Evolutionary conservation across 2,888 invertebrate genomes (phyloP).

Genomic region (Agrotis puta): DNA sequence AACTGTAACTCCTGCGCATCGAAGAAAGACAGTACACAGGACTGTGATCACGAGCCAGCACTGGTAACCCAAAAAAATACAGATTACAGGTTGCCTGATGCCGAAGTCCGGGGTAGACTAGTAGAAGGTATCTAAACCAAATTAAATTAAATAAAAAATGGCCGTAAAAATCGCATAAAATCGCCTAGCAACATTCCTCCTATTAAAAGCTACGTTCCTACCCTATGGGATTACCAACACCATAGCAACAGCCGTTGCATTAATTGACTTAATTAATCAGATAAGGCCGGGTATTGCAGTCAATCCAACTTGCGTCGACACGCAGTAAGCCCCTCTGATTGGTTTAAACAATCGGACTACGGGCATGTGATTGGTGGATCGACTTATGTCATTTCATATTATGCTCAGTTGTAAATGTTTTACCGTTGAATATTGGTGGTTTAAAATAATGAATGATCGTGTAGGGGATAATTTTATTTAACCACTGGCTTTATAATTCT

Average conservation of each 20-base stretch:
- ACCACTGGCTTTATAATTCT: not conserved
- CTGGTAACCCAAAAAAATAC: no score
- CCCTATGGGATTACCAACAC: constrained; percentile 36
- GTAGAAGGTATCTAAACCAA: no score
- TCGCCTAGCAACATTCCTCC: not conserved
- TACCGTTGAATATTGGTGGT: constrained; percentile 17
- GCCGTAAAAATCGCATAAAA: not conserved
- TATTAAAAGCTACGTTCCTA: constrained; percentile 31
- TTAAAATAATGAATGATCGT: constrained; percentile 13
- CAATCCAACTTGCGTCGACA: constrained; percentile 44
- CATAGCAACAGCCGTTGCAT: constrained; percentile 26
- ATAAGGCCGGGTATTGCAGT: constrained; percentile 36
- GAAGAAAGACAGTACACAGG: no score
- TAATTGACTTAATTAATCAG: constrained; percentile 60
- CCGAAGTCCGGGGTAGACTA: no score
- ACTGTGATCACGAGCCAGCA: no score
- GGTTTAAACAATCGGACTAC: constrained; percentile 35
- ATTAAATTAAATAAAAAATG: no score
- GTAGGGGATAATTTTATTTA: not conserved
- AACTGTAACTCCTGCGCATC: no score
- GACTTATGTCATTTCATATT: constrained; percentile 28
- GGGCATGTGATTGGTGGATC: constrained; percentile 32
- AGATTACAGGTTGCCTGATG: no score
- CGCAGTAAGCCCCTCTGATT: constrained; percentile 36
- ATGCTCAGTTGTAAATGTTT: constrained; percentile 17